Evolutionary conservation across 2,888 invertebrate species (phyloP).

Genomic region (Penaeus monodon): DNA sequence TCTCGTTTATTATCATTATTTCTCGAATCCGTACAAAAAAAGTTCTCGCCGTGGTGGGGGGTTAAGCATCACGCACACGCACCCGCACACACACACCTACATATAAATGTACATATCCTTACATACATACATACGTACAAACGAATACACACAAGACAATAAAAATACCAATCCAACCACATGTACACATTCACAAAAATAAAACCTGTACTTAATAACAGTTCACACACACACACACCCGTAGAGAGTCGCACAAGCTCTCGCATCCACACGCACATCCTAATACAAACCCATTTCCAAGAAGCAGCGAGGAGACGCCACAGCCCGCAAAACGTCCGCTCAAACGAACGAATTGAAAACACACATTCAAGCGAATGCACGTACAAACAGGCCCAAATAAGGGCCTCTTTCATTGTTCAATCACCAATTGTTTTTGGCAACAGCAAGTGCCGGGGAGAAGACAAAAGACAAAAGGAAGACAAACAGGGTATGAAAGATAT

Average conservation of each 20-base stretch:
- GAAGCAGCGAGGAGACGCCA: too few relatives aligned
- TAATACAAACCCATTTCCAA: too few relatives aligned
- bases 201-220: not conserved
- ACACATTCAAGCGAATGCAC: too few relatives aligned
- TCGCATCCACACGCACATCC: too few relatives aligned
- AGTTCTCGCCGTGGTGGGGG: slow-evolving; percentile 14
- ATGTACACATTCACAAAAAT: slow-evolving; percentile 28
- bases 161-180: not conserved
- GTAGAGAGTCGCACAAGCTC: not conserved
- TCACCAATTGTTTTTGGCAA: too few relatives aligned
- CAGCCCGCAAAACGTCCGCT: too few relatives aligned
- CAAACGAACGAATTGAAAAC: too few relatives aligned
- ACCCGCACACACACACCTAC: slow-evolving; percentile 23
- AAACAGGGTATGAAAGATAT: too few relatives aligned
- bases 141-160: not conserved
- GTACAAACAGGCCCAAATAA: too few relatives aligned
- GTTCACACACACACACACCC: slow-evolving; percentile 22
- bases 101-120: not conserved
- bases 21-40: slow-evolving; percentile 65
- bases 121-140: not conserved
- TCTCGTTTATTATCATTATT: slow-evolving; percentile 65
- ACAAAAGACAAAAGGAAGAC: too few relatives aligned
- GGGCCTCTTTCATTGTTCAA: too few relatives aligned
- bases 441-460: too few relatives aligned
- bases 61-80: slow-evolving; percentile 40